phyloP scores from a whole-genome alignment of 2,797 vertebrate species.

The Notoglanidium macrostoma region DNA sequence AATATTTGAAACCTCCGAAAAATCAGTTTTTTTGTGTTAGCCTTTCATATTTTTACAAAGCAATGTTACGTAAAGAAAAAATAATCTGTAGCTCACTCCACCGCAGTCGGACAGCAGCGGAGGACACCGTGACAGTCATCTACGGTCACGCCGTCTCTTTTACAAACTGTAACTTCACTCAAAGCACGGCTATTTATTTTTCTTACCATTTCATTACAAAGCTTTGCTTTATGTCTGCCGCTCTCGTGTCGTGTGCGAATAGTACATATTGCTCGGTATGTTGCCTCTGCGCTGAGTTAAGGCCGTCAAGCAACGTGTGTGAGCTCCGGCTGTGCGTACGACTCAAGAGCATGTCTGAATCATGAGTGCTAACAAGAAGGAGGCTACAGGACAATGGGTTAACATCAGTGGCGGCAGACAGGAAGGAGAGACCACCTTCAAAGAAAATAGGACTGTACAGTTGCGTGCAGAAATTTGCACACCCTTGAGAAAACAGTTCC shows the following conservation, averaged over 20 bases:
- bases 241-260: not conserved
- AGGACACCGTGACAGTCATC: not conserved
- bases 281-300: not conserved
- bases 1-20: not conserved
- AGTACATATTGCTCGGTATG: not conserved
- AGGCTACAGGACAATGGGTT: not conserved
- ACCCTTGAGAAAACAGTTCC: not conserved
- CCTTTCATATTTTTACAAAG: not conserved
- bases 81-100: not conserved
- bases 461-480: not conserved
- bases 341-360: constrained; percentile 62
- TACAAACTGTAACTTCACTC: not conserved
- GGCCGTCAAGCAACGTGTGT: not conserved
- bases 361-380: constrained; percentile 57
- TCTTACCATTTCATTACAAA: not conserved
- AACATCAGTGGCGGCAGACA: not conserved
- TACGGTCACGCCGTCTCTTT: not conserved
- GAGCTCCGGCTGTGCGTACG: constrained; percentile 35
- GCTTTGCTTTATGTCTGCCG: not conserved
- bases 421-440: not conserved
- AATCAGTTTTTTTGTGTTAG: not conserved
- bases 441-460: not conserved
- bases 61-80: not conserved
- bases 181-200: not conserved
- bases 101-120: not conserved